phyloP scores from a whole-genome alignment of 1,140 invertebrate species.

The Pachyrhynchus sulphureomaculatus region DNA sequence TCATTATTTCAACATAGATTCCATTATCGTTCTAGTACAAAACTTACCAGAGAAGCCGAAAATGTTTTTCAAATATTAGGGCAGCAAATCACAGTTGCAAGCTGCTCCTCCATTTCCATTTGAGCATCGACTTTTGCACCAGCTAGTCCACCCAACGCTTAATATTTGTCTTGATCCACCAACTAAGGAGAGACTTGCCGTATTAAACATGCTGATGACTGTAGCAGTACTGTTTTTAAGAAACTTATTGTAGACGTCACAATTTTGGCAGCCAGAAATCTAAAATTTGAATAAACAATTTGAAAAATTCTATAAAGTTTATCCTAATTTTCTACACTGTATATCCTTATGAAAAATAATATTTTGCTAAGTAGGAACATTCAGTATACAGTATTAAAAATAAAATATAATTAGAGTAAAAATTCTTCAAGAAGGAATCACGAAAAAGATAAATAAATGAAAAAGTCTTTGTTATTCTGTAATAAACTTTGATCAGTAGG shows the following conservation, averaged over 20 bases:
- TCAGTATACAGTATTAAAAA: not conserved
- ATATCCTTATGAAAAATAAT: not conserved
- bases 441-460: not conserved
- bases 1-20: too few species aligned
- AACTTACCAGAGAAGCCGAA: not conserved
- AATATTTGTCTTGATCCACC: not conserved
- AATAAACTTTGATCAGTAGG: too few species aligned
- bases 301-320: not conserved
- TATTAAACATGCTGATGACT: conserved; percentile 1
- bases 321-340: not conserved
- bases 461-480: not conserved
- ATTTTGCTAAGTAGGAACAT: not conserved
- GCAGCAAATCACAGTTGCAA: conserved; percentile 58
- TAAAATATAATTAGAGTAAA: not conserved
- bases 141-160: conserved; percentile 50
- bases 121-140: conserved; percentile 54
- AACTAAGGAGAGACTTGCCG: not conserved
- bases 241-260: conserved; percentile 30
- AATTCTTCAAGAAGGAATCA: not conserved
- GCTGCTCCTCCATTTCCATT: conserved; percentile 57
- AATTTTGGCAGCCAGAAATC: conserved; percentile 40
- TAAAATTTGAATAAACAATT: conserved; percentile 13
- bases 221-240: not conserved
- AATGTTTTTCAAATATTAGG: conserved; percentile 21
- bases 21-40: too few species aligned